Evolutionary conservation across 2,113 vertebrate species (phyloP).

Genomic region (Salvelinus fontinalis): DNA sequence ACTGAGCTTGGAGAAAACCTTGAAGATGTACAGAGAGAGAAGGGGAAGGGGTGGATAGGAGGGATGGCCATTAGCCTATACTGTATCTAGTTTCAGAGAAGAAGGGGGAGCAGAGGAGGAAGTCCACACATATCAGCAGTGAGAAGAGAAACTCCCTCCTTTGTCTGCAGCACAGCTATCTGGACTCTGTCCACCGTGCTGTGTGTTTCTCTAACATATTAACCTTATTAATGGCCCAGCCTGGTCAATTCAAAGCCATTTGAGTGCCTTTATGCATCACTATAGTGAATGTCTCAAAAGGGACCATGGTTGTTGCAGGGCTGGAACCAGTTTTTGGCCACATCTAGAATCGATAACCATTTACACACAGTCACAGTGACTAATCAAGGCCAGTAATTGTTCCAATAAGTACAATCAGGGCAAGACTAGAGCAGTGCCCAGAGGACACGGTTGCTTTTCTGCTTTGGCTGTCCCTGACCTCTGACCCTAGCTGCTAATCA

Average conservation of each 20-base stretch:
- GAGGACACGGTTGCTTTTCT: conserved; percentile 41
- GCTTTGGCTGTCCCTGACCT: conserved; percentile 38
- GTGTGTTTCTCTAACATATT: no score
- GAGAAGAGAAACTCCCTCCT: background rate
- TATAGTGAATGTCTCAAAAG: background rate
- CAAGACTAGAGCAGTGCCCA: conserved; percentile 31
- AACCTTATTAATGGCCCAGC: background rate
- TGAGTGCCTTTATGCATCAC: background rate
- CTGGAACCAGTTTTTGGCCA: conserved; percentile 9
- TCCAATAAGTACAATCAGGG: conserved; percentile 39
- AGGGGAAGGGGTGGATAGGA: background rate
- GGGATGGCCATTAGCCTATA: background rate
- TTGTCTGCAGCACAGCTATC: background rate
- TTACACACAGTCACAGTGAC: conserved; percentile 31
- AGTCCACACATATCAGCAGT: background rate
- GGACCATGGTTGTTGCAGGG: background rate
- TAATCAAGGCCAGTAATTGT: conserved; percentile 55
- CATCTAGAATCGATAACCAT: conserved; percentile 46
- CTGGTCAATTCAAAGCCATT: background rate
- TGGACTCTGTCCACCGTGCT: background rate
- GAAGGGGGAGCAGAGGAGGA: background rate
- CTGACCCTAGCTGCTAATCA: conserved; percentile 57
- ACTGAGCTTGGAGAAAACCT: conserved; percentile 36
- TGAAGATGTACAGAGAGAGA: conserved; percentile 7
- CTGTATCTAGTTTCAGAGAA: background rate